Evolutionary conservation across 64 coral and sea anemone genomes (phyloP).

Genomic region (Porites australiensis): DNA sequence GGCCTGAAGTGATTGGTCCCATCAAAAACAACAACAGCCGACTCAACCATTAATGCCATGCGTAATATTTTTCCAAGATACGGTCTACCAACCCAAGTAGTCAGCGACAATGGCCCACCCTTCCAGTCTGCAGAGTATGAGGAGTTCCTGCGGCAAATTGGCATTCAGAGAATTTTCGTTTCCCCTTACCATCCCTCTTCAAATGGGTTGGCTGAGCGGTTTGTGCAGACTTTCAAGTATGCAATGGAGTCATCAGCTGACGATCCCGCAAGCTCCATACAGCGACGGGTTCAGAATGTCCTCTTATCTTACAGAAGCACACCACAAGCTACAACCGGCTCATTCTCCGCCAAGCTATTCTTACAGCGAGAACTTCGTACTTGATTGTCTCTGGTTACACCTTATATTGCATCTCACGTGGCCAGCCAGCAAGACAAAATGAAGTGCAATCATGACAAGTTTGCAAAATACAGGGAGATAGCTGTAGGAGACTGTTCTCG

Average conservation of each 20-base stretch:
- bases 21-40: neutral
- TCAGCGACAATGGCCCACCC: constrained; percentile 1
- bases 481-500: constrained; percentile 11
- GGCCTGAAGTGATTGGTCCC: too few relatives aligned
- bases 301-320: constrained; percentile 62
- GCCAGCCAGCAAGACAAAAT: constrained; percentile 54
- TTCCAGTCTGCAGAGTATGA: constrained; percentile 43
- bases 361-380: constrained; percentile 61
- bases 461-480: constrained; percentile 44
- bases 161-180: too few relatives aligned
- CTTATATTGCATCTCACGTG: neutral
- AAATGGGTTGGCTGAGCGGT: too few relatives aligned
- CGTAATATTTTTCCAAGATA: neutral
- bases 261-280: neutral
- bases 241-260: neutral
- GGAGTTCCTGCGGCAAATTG: neutral
- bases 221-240: too few relatives aligned
- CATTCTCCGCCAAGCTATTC: constrained; percentile 54
- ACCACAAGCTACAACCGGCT: constrained; percentile 54
- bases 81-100: neutral
- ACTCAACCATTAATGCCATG: neutral
- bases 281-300: constrained; percentile 19
- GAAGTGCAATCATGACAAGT: constrained; percentile 61
- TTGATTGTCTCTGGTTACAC: constrained; percentile 14
- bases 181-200: too few relatives aligned